Evolutionary conservation across 2,888 invertebrate genomes (phyloP).

Genomic region (Nephrocerus scutellatus): DNA sequence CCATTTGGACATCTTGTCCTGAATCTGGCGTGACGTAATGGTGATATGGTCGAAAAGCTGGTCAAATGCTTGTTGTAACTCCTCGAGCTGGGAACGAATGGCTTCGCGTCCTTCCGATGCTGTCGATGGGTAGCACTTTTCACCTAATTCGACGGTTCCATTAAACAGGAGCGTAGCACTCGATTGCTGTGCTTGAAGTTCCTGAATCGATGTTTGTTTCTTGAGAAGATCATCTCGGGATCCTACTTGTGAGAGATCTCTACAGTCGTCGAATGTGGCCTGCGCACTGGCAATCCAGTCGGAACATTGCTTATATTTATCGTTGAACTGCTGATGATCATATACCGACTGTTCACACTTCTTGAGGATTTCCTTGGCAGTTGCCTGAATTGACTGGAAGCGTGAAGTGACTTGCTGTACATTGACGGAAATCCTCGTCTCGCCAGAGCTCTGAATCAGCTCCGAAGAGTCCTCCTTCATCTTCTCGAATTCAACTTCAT

Average conservation of each 20-base stretch:
- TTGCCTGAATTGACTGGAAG: conserved; percentile 82
- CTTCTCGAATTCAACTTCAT: conserved; percentile 81
- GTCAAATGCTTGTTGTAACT: conserved; percentile 76
- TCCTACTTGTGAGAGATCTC: conserved; percentile 56
- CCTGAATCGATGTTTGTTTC: conserved; percentile 64
- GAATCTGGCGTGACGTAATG: conserved; percentile 71
- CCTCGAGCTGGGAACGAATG: conserved; percentile 73
- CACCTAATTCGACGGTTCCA: conserved; percentile 78
- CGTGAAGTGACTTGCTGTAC: conserved; percentile 84
- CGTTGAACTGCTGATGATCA: conserved; percentile 72
- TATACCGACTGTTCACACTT: conserved; percentile 84
- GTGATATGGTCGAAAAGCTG: conserved; percentile 71
- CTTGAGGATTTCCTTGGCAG: conserved; percentile 82
- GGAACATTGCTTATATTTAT: conserved; percentile 76
- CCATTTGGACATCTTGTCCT: conserved; percentile 79
- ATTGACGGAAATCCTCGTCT: conserved; percentile 78
- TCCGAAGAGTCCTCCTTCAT: conserved; percentile 80
- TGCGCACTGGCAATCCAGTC: conserved; percentile 74
- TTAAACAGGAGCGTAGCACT: conserved; percentile 70
- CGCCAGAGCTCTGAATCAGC: conserved; percentile 75
- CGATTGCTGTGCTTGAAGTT: conserved; percentile 67
- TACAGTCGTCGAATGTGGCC: conserved; percentile 61
- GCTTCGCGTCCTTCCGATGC: conserved; percentile 81
- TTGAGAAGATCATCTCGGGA: conserved; percentile 63
- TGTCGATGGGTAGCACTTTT: conserved; percentile 79